phyloP scores from a whole-genome alignment of 2,113 vertebrate species.

The Phyllostomus hastatus region DNA sequence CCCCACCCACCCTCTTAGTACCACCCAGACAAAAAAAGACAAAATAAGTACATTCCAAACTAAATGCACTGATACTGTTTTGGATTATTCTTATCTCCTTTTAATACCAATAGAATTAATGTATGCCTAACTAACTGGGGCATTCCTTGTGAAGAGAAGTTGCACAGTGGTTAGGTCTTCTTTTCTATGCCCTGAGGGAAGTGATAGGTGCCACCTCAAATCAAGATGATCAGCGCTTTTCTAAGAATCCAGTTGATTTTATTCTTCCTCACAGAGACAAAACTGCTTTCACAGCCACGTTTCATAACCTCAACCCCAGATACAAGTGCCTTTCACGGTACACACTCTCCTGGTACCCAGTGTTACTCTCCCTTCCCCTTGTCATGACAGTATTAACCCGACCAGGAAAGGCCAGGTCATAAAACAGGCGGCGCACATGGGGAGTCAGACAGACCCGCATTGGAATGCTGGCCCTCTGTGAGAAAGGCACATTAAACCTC shows the following conservation, averaged over 20 bases:
- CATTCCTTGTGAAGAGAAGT: neutral
- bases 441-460: neutral
- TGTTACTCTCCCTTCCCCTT: neutral
- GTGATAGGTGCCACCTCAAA: neutral
- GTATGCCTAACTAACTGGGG: neutral
- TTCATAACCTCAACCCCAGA: neutral
- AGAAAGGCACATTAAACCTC: neutral
- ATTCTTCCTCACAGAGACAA: neutral
- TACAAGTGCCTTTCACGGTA: neutral
- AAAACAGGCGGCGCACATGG: neutral
- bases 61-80: neutral
- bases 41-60: neutral
- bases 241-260: neutral
- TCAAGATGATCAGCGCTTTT: neutral
- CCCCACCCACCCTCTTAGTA: neutral
- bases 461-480: neutral
- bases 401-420: neutral
- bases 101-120: neutral
- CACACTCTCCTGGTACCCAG: neutral
- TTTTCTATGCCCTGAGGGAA: neutral
- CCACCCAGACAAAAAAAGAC: neutral
- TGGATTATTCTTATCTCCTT: neutral
- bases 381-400: neutral
- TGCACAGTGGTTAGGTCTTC: neutral
- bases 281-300: neutral